These are phyloP conservation scores for Trachymyrmex cornetzi DNA, from an alignment of 1,140 invertebrate species.

Conservation along the genomic window DNA sequence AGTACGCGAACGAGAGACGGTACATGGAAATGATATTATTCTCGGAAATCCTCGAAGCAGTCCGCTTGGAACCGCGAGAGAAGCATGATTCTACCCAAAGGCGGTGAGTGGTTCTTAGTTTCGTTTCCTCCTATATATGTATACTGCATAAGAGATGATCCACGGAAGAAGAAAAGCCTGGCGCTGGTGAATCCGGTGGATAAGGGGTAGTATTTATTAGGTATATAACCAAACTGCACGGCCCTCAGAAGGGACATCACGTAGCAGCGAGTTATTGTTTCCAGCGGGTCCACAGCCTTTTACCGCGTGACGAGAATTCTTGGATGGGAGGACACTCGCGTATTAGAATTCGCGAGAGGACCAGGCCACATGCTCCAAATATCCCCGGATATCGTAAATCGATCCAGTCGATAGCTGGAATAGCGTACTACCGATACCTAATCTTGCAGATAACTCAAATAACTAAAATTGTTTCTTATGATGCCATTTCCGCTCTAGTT, in stretches of 20 bases:
- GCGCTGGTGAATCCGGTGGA: not conserved
- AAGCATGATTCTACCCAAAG: conserved; percentile 27
- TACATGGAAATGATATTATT: conserved; percentile 63
- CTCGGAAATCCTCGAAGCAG: conserved; percentile 42
- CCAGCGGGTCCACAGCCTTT: conserved; percentile 37
- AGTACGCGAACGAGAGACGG: conserved; percentile 29
- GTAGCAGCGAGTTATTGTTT: conserved; percentile 62
- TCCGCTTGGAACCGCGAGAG: conserved; percentile 23
- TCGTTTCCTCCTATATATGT: not conserved
- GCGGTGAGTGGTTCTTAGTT: conserved; percentile 26
- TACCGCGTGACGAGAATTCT: conserved; percentile 63
- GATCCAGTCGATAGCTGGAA: conserved; percentile 13
- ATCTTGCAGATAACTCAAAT: conserved; percentile 15
- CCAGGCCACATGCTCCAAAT: conserved; percentile 19
- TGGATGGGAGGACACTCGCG: conserved; percentile 9
- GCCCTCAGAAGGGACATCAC: conserved; percentile 39
- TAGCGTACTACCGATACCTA: conserved; percentile 9
- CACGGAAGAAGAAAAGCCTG: not conserved
- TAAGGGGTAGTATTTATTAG: conserved; percentile 39
- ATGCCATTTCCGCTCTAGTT: not conserved
- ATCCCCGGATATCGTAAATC: conserved; percentile 36
- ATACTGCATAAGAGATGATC: not conserved
- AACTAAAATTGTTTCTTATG: not conserved
- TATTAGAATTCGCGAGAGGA: conserved; percentile 48
- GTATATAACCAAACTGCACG: conserved; percentile 42